Conservation (phyloP, 2,797 vertebrate genomes). For the Oreochromis grahami region DNA sequence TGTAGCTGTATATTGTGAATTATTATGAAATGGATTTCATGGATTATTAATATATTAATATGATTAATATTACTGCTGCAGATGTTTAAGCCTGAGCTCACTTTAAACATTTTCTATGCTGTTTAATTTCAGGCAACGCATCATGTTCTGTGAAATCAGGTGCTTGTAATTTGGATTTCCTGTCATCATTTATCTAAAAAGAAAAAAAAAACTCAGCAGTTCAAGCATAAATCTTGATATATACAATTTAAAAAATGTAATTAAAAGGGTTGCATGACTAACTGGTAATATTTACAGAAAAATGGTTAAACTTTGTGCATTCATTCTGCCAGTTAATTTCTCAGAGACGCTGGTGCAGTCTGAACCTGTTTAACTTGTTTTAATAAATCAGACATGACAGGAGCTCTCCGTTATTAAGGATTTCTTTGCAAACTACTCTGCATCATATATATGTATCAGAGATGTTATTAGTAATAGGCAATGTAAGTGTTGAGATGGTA, state of each 20-base stretch:
- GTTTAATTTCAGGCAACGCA: background rate
- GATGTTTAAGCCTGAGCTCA: background rate
- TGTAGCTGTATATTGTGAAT: background rate
- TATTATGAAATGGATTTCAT: background rate
- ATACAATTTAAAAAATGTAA: background rate
- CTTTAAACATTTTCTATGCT: background rate
- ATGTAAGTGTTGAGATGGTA: background rate
- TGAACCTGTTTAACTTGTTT: background rate
- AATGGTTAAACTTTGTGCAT: background rate
- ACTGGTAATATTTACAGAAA: background rate
- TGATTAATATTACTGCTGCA: background rate
- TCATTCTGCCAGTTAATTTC: background rate
- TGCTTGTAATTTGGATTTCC: background rate
- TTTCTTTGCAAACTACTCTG: background rate
- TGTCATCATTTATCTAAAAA: background rate
- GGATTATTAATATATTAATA: background rate
- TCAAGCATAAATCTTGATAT: background rate
- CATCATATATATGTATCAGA: background rate
- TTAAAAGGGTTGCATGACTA: background rate
- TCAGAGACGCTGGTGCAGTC: background rate
- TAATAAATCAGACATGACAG: background rate
- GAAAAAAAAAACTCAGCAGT: background rate
- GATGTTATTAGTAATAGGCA: background rate
- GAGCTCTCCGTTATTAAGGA: background rate
- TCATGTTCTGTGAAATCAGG: background rate